phyloP scores from a whole-genome alignment of 2,888 invertebrate species.

The Heliconius ismenius region DNA sequence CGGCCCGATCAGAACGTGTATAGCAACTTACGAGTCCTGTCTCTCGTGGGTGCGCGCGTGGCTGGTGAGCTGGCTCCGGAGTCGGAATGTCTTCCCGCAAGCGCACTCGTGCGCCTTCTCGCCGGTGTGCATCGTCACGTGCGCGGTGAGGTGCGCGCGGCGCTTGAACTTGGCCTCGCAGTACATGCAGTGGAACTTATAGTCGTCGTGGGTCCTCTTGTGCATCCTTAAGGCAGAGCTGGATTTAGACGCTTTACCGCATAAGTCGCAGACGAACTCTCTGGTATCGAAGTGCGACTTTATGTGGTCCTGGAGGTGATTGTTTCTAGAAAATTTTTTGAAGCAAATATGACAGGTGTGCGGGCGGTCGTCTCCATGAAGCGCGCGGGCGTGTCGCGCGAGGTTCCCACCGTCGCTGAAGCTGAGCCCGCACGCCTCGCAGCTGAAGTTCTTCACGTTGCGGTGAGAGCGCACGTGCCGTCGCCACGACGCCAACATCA shows the following conservation, averaged over 20 bases:
- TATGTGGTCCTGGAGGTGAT: conserved; percentile 76
- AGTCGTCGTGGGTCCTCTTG: conserved; percentile 63
- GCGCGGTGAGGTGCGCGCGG: conserved; percentile 77
- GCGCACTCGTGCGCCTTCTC: conserved; percentile 78
- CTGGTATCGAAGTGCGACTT: conserved; percentile 70
- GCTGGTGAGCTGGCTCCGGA: conserved; percentile 59
- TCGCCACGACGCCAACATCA: conserved; percentile 60
- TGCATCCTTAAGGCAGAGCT: conserved; percentile 79
- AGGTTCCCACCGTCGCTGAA: conserved; percentile 77
- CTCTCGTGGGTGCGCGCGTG: conserved; percentile 51
- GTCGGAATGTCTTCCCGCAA: conserved; percentile 78
- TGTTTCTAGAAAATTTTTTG: conserved; percentile 73
- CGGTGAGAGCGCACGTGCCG: conserved; percentile 75
- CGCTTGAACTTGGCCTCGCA: conserved; percentile 82
- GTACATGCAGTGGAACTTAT: conserved; percentile 66
- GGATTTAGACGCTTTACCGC: conserved; percentile 79
- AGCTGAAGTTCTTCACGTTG: conserved; percentile 68
- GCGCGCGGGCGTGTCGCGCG: conserved; percentile 74
- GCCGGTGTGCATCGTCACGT: conserved; percentile 80
- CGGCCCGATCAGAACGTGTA: conserved; percentile 38
- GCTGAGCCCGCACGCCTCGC: conserved; percentile 78
- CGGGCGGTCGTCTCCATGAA: conserved; percentile 74
- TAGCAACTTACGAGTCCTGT: background rate
- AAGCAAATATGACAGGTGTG: conserved; percentile 74
- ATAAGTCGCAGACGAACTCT: conserved; percentile 78